Evolutionary conservation across 2,888 invertebrate species (phyloP).

Genomic region (Subacronicta megacephala): DNA sequence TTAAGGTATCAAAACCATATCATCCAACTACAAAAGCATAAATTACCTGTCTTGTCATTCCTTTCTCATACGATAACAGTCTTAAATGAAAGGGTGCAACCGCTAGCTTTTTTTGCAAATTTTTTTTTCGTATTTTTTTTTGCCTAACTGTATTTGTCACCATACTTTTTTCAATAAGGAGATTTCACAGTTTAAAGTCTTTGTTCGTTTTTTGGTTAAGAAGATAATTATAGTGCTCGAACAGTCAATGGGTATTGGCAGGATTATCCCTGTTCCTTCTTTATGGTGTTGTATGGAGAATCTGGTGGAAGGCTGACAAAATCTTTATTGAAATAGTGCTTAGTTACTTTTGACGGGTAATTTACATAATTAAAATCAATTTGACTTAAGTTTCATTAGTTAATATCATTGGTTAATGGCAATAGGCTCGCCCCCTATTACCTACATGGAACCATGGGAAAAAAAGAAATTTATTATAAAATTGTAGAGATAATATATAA

Average conservation of each 20-base stretch:
- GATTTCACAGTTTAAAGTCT: slow-evolving; percentile 64
- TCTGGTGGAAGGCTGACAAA: background rate
- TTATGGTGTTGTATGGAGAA: slow-evolving; percentile 5
- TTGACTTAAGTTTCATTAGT: no score
- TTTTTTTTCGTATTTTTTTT: slow-evolving; percentile 34
- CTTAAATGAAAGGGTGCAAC: slow-evolving; percentile 75
- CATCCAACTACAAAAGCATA: slow-evolving; percentile 27
- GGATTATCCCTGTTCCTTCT: slow-evolving; percentile 42
- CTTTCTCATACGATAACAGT: slow-evolving; percentile 74
- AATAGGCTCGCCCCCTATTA: no score
- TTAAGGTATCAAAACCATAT: slow-evolving; percentile 21
- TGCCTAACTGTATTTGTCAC: slow-evolving; percentile 59
- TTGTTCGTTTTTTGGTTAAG: slow-evolving; percentile 61
- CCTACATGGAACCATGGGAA: no score
- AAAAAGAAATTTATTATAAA: no score
- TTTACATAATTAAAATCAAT: no score
- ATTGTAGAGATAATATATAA: no score
- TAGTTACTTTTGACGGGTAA: no score
- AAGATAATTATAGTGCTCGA: slow-evolving; percentile 66
- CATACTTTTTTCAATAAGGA: slow-evolving; percentile 62
- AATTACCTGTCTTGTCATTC: slow-evolving; percentile 67
- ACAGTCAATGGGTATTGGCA: slow-evolving; percentile 67
- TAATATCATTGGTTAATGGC: no score
- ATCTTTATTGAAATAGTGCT: no score
- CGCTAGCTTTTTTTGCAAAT: slow-evolving; percentile 70